These are phyloP conservation scores for Pachypanchax playfairii DNA, from an alignment of 2,113 vertebrate genomes.

Conservation along the genomic window DNA sequence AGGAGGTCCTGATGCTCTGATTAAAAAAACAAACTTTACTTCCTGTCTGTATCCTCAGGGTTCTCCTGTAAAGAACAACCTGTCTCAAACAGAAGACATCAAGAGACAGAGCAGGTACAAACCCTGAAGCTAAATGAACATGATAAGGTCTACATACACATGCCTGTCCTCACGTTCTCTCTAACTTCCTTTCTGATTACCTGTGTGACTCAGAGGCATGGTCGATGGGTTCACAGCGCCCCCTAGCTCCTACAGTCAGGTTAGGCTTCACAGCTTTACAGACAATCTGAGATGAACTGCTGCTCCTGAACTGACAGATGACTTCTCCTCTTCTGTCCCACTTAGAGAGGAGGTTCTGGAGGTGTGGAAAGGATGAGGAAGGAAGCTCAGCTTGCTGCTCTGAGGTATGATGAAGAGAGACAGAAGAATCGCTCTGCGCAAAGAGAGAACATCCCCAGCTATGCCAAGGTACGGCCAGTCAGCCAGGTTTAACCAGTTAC, in stretches of 20 bases:
- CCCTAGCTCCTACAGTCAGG: constrained; percentile 68
- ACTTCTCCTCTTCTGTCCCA: not conserved
- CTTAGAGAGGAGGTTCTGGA: constrained; percentile 28
- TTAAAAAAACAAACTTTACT: too few species aligned
- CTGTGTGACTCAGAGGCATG: constrained; percentile 53
- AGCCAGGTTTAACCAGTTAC: too few species aligned
- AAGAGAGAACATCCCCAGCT: constrained; percentile 80
- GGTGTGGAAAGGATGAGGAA: constrained; percentile 86
- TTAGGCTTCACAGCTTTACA: constrained; percentile 28
- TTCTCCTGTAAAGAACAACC: constrained; percentile 81
- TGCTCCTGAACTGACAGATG: not conserved
- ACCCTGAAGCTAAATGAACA: too few species aligned
- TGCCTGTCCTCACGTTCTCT: not conserved
- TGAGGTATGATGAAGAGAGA: constrained; percentile 92
- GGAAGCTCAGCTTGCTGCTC: constrained; percentile 90
- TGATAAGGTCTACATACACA: not conserved
- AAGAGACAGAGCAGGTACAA: constrained; percentile 83
- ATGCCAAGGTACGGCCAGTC: constrained; percentile 81
- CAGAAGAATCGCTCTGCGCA: constrained; percentile 83
- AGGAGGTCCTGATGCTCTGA: not conserved
- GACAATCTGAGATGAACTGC: not conserved
- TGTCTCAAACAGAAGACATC: constrained; percentile 81
- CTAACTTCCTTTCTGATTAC: not conserved
- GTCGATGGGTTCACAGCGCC: constrained; percentile 54
- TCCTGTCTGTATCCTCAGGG: constrained; percentile 72